These are phyloP conservation scores for Epinotia ramella DNA, from an alignment of 2,888 invertebrate genomes.

Conservation along the genomic window DNA sequence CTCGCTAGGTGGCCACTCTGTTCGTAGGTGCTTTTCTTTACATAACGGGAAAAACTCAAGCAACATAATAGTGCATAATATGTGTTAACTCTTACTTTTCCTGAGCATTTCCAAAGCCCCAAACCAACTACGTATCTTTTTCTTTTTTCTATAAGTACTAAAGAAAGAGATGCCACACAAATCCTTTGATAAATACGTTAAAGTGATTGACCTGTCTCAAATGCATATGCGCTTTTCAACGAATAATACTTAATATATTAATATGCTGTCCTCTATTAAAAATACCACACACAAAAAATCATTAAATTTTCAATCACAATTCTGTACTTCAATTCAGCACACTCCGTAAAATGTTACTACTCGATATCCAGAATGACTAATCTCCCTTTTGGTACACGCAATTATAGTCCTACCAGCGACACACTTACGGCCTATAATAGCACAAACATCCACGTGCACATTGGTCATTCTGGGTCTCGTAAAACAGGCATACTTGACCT, in stretches of 20 bases:
- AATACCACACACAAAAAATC: constrained; percentile 3
- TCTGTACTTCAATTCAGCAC: constrained; percentile 23
- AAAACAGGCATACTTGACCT: constrained; percentile 27
- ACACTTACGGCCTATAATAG: background rate
- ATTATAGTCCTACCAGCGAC: background rate
- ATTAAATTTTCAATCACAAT: background rate
- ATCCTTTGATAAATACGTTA: too few species aligned
- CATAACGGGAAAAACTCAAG: too few species aligned
- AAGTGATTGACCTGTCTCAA: too few species aligned
- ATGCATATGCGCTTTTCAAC: background rate
- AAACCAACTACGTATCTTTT: background rate
- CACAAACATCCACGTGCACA: background rate
- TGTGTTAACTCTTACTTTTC: too few species aligned
- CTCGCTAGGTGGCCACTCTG: too few species aligned
- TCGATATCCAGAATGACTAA: background rate
- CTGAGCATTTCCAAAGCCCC: too few species aligned
- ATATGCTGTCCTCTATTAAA: background rate
- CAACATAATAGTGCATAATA: too few species aligned
- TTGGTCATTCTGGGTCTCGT: background rate
- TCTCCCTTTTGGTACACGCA: background rate
- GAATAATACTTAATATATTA: too few species aligned
- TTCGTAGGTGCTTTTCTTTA: too few species aligned
- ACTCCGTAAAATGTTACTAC: constrained; percentile 5
- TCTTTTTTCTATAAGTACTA: background rate
- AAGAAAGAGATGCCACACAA: too few species aligned